Evolutionary conservation across 2,888 invertebrate genomes (phyloP), one percentile per base, ranked within the genome.

Genomic region (Tridacna crocea): DNA sequence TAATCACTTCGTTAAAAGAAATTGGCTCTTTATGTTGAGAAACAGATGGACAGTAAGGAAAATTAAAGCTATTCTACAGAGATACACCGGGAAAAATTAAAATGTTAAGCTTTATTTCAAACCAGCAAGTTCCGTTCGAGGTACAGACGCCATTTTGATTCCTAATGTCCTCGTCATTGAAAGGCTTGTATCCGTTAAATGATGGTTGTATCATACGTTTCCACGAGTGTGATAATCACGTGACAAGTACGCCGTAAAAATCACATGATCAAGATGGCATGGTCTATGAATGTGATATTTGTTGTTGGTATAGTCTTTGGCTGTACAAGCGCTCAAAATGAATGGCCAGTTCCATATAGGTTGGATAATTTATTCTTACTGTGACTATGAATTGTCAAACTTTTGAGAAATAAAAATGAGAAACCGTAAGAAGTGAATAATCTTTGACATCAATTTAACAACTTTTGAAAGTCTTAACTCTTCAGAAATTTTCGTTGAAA

Each of bases 311-410:
- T 73, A 17, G 19, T 73, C 19, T 19, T 72, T 13, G n/a, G n/a
- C 19, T 48, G 72, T 55, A 66, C 13, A n/a, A 48, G 22, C 55
- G 72, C 68, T 26, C 73, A 82, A 58, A 24, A 17, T 51, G 70
- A 80, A 80, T 90, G 90, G 90, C 91, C 91, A 63, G 80, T 89
- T 8, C 89, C 90, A 65, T 91, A 91, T 78, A 84, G 78, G 91
- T 91, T 82, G 13, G 73, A 66, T 36, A 19, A 11, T 55, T 15
- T 36, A 36, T 8, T 36, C 36, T 36, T 36, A 36, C 3, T 36
- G 36, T 36, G 8, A 36, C 8, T 36, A 36, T 4, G 8, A 36
- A 8, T 36, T 36, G 36, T 36, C 36, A 36, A 36, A 36, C 36
- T 36, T 36, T 8, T 36, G 8, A 36, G 8, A 2, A 36, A 36